Percentiles rank a stretch among this genome's conserved stretches.
Evolutionary conservation across 2,797 vertebrate species (phyloP).

Genomic region (Cossypha dichroa): DNA sequence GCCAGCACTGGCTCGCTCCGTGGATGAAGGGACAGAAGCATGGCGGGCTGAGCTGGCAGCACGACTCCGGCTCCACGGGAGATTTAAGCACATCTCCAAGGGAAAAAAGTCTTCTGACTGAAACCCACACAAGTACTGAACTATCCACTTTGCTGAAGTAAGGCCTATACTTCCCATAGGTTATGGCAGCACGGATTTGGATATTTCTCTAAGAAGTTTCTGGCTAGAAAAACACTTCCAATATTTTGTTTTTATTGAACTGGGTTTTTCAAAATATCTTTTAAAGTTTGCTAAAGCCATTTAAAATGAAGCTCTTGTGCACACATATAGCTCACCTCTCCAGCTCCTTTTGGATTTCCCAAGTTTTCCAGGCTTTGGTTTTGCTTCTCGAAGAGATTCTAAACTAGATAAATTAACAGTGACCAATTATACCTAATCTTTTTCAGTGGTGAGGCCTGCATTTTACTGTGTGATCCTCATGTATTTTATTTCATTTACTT

Average conservation of each 20-base stretch:
- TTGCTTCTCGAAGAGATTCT: background rate
- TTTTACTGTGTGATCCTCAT: background rate
- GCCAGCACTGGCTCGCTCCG: rapidly evolving
- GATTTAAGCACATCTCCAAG: background rate
- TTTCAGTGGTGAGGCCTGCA: background rate
- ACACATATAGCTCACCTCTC: background rate
- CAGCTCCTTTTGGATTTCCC: background rate
- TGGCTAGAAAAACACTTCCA: background rate
- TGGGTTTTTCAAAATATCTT: background rate
- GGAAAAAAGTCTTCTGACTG: background rate
- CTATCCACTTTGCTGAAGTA: background rate
- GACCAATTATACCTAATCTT: background rate
- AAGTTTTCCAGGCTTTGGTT: background rate
- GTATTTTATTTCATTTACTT: background rate
- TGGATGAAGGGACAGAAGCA: background rate
- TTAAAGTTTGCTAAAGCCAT: background rate
- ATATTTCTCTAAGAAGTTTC: background rate
- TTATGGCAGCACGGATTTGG: background rate
- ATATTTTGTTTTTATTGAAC: background rate
- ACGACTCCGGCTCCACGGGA: rapidly evolving
- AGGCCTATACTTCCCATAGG: background rate
- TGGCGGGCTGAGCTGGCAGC: rapidly evolving
- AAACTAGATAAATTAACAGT: background rate
- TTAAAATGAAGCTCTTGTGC: background rate
- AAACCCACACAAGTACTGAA: background rate